These are phyloP conservation scores for Atherinomorus stipes DNA, from an alignment of 2,113 vertebrate species.

Conservation along the genomic window DNA sequence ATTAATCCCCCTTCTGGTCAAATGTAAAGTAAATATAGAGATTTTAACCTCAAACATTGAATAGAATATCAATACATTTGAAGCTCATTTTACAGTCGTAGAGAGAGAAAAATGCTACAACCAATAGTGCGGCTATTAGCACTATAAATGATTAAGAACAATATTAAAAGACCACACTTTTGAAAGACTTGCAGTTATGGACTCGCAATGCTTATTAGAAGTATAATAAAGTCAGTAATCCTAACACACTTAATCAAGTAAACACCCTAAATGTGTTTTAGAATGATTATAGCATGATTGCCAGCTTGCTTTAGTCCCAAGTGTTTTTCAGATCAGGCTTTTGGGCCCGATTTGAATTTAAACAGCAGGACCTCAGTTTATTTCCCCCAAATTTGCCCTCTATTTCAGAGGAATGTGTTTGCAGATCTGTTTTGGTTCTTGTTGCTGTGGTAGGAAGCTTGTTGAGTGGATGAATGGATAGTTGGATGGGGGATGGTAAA, in stretches of 20 bases:
- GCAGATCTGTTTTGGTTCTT: conserved; percentile 30
- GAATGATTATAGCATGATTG: neutral
- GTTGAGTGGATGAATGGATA: conserved; percentile 18
- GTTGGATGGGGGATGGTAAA: conserved; percentile 26
- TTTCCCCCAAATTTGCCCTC: conserved; percentile 10
- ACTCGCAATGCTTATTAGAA: no score
- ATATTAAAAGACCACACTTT: no score
- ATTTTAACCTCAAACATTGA: neutral
- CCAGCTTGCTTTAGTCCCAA: neutral
- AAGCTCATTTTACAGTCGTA: no score
- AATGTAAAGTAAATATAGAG: conserved; percentile 9
- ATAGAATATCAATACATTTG: no score
- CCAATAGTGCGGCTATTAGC: neutral
- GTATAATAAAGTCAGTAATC: no score
- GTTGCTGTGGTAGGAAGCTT: conserved; percentile 47
- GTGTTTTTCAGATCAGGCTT: no score
- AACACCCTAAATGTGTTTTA: neutral
- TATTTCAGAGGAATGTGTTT: conserved; percentile 66
- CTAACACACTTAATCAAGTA: no score
- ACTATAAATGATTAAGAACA: neutral
- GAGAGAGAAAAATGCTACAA: neutral
- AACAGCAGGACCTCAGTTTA: neutral
- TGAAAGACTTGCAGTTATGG: no score
- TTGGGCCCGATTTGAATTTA: neutral
- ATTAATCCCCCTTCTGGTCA: conserved; percentile 27